Conservation (phyloP, 1,140 invertebrate genomes). For the Hydropsyche tenuis region DNA sequence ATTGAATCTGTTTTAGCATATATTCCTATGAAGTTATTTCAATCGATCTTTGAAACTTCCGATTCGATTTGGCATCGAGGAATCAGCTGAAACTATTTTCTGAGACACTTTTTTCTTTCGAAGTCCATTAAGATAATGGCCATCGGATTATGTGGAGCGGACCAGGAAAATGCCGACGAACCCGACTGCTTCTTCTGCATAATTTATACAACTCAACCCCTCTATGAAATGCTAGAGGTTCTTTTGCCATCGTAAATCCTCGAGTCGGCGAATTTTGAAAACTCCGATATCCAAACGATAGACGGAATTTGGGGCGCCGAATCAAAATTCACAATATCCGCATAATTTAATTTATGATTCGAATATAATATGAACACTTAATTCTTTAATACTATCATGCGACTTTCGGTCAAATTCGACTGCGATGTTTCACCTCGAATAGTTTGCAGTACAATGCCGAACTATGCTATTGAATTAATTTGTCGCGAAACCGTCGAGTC, state of each 20-base stretch:
- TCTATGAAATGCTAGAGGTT: constrained; percentile 8
- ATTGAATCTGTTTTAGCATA: too few species aligned
- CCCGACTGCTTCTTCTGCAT: constrained; percentile 38
- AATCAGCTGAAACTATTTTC: constrained; percentile 40
- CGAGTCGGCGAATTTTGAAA: constrained; percentile 42
- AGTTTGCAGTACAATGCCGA: too few species aligned
- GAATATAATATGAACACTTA: too few species aligned
- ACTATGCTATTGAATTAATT: neutral
- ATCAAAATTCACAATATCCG: too few species aligned
- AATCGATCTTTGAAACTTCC: too few species aligned
- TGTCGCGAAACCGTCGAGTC: neutral
- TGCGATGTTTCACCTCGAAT: too few species aligned
- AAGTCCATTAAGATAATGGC: constrained; percentile 50
- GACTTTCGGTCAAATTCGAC: too few species aligned
- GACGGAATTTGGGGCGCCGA: neutral
- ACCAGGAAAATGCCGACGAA: constrained; percentile 25
- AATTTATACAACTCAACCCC: constrained; percentile 41
- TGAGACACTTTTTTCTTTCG: constrained; percentile 41
- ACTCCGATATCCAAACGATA: constrained; percentile 36
- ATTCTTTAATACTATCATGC: too few species aligned
- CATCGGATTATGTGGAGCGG: constrained; percentile 45
- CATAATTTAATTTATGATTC: too few species aligned
- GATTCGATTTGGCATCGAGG: neutral
- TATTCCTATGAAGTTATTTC: too few species aligned
- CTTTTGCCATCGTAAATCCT: constrained; percentile 25